These are phyloP conservation scores for Volucella inanis DNA, from an alignment of 2,888 invertebrate genomes.

Conservation along the genomic window DNA sequence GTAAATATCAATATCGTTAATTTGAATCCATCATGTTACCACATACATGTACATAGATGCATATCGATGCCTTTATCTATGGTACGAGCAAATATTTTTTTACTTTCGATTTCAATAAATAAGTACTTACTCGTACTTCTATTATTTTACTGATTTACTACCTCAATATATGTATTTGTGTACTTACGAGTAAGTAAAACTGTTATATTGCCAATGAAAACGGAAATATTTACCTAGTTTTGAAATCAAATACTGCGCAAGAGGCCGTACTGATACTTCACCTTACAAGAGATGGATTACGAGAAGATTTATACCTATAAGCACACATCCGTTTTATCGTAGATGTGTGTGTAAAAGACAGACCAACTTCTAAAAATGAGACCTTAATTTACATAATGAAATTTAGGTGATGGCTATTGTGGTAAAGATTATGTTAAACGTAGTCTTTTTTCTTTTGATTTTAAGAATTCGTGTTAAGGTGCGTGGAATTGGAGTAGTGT, in stretches of 20 bases:
- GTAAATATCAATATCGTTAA: no score
- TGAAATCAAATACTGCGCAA: constrained; percentile 48
- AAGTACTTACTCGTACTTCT: no score
- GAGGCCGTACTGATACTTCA: constrained; percentile 46
- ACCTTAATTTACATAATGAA: constrained; percentile 45
- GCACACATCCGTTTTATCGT: constrained; percentile 11
- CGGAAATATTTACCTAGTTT: constrained; percentile 55
- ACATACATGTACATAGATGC: no score
- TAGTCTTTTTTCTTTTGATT: constrained; percentile 2
- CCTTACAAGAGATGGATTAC: constrained; percentile 52
- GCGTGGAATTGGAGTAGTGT: constrained; percentile 35
- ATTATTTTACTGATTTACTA: no score
- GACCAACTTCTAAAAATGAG: constrained; percentile 31
- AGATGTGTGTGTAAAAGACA: constrained; percentile 2
- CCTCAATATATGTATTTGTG: no score
- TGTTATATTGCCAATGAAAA: constrained; percentile 32
- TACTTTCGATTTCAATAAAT: constrained; percentile 11
- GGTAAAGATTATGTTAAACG: constrained; percentile 6
- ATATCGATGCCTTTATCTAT: no score
- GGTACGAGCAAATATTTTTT: neutral
- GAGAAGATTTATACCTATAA: constrained; percentile 14
- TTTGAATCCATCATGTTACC: no score
- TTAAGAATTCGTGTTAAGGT: constrained; percentile 40
- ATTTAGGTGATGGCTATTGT: constrained; percentile 64
- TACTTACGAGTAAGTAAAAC: neutral